Evolutionary conservation across 2,888 invertebrate species (phyloP), one percentile per base, ranked within the genome.

Genomic region (Mimachlamys varia): DNA sequence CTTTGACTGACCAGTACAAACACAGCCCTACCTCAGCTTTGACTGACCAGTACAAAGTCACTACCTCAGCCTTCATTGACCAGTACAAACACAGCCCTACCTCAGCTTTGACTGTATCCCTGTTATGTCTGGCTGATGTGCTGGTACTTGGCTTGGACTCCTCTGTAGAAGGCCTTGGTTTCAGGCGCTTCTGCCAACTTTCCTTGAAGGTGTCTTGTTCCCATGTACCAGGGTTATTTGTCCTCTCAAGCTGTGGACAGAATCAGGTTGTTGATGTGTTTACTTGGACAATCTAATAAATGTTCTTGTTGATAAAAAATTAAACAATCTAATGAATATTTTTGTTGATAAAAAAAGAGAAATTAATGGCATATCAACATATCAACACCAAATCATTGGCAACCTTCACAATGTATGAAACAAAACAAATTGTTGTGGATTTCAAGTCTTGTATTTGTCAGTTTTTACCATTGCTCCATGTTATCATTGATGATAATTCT

Each of bases 141-240:
- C 76, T 76, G 19, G 76, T 76, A 76, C 33, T 76, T 76, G 76
- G 76, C 33, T 76, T 27, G 7, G 76, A 10, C 27, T 76, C 76
- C 27, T 76, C 76, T 33, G 76, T 76, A 76, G 33, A 27, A 13
- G 76, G 27, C 33, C 17, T 76, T 0, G 76, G 27, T 33, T 27
- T 27, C 27, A 76, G 33, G 17, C 33, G 76, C 12, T 76, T 76
- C 33, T 33, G 94, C 95, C 95, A 95, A 87, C 90, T 93, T 88
- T 94, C 94, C 91, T 95, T 92, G 88, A 95, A 95, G 88, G 91
- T 93, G 87, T 95, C 95, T 49, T 93, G 92, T 88, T 91, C 93
- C 95, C 95, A 95, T 89, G 94, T 91, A 19, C 92, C 91, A n/a
- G 92, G 92, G 76, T 92, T 92, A 49, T 92, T 92, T 17, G 92